A percentile compares a stretch with the other conserved stretches of the same genome.
phyloP scores from a whole-genome alignment of 2,888 invertebrate species.

The Drosophila tanythrix region DNA sequence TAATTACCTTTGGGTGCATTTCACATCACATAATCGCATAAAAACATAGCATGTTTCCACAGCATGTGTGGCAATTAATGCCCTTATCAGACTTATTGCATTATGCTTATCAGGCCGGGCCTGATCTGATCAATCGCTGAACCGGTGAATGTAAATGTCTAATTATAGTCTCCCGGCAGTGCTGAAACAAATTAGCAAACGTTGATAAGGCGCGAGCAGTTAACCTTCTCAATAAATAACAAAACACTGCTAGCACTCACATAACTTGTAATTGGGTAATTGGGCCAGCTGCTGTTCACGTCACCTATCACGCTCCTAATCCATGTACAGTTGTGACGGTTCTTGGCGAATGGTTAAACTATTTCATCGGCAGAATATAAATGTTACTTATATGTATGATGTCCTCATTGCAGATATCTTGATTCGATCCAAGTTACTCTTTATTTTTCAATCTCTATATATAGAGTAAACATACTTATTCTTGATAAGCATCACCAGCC shows the following conservation, averaged over 20 bases:
- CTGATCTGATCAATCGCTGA: slow-evolving; percentile 27
- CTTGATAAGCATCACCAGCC: too few species aligned
- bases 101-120: slow-evolving; percentile 21
- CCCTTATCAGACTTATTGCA: slow-evolving; percentile 1
- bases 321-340: slow-evolving; percentile 35
- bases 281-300: slow-evolving; percentile 26
- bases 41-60: slow-evolving; percentile 50
- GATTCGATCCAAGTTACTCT: neutral
- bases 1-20: slow-evolving; percentile 19
- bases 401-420: neutral
- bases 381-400: neutral
- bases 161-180: slow-evolving; percentile 44
- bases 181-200: slow-evolving; percentile 43
- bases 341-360: neutral
- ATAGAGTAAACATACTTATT: too few species aligned
- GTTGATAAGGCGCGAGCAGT: slow-evolving; percentile 34
- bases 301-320: slow-evolving; percentile 11
- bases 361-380: neutral
- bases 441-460: neutral
- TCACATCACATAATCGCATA: slow-evolving; percentile 28
- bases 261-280: slow-evolving; percentile 30
- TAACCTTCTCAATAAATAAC: slow-evolving; percentile 44
- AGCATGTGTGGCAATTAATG: slow-evolving; percentile 22
- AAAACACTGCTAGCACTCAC: slow-evolving; percentile 7
- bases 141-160: slow-evolving; percentile 22